phyloP scores from a whole-genome alignment of 2,797 vertebrate species.

The Phoebastria nigripes region DNA sequence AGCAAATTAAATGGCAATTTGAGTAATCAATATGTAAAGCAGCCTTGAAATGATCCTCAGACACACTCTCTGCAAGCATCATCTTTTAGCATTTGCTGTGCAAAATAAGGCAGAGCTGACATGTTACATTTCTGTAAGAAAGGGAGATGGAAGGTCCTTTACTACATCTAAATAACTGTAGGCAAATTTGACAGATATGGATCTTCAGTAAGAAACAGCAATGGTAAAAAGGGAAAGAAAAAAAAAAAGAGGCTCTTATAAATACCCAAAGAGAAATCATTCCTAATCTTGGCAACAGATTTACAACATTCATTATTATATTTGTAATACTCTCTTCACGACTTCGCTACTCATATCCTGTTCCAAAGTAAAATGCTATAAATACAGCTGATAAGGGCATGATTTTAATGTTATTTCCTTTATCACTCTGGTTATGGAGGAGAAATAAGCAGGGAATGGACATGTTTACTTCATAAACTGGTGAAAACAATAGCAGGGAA shows the following conservation, averaged over 20 bases:
- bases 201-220: background rate
- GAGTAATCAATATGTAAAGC: conserved; percentile 74
- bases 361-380: conserved; percentile 22
- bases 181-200: background rate
- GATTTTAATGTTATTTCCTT: conserved; percentile 6
- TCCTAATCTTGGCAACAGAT: conserved; percentile 19
- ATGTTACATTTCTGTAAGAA: background rate
- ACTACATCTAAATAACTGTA: background rate
- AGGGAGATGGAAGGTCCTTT: background rate
- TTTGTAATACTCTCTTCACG: background rate
- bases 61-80: background rate
- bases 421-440: background rate
- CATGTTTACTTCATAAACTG: background rate
- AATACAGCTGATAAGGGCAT: conserved; percentile 15
- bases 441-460: background rate
- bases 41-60: conserved; percentile 29
- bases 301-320: conserved; percentile 32
- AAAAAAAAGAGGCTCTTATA: background rate
- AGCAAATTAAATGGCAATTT: conserved; percentile 74
- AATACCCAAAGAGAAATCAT: background rate
- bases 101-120: conserved; percentile 1
- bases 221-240: background rate
- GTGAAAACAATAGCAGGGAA: background rate
- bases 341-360: conserved; percentile 8
- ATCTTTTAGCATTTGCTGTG: conserved; percentile 31